These are phyloP conservation scores for Apotomis capreana DNA, from an alignment of 2,888 invertebrate species.

Conservation along the genomic window DNA sequence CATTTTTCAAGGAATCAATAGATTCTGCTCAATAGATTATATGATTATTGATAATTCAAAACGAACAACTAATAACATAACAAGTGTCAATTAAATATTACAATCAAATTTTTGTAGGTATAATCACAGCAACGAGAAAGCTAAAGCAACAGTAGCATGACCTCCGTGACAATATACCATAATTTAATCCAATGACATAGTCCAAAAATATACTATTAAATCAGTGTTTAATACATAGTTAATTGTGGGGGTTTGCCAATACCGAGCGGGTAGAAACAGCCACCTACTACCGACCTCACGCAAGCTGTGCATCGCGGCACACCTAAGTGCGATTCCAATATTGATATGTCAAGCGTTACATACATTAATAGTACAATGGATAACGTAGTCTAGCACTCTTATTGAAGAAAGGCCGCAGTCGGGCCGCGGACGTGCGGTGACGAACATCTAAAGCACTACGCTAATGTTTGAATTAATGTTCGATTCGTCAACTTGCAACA, in stretches of 20 bases:
- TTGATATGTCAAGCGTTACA: conserved; percentile 72
- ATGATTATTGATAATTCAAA: conserved; percentile 41
- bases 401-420: conserved; percentile 36
- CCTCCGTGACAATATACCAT: conserved; percentile 53
- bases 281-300: conserved; percentile 53
- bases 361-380: conserved; percentile 43
- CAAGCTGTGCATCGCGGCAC: conserved; percentile 76
- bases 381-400: conserved; percentile 62
- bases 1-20: conserved; percentile 7
- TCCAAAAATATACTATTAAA: conserved; percentile 61
- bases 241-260: conserved; percentile 83
- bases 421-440: conserved; percentile 18
- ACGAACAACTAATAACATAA: conserved; percentile 44
- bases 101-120: conserved; percentile 49
- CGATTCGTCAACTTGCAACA: background rate
- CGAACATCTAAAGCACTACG: background rate
- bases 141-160: conserved; percentile 70
- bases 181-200: conserved; percentile 51
- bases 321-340: conserved; percentile 64
- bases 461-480: background rate
- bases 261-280: conserved; percentile 69
- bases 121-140: conserved; percentile 72
- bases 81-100: conserved; percentile 46
- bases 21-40: conserved; percentile 35
- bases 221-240: conserved; percentile 55